Conservation (phyloP, 2,797 vertebrate species). For the Cyclopterus lumpus region DNA sequence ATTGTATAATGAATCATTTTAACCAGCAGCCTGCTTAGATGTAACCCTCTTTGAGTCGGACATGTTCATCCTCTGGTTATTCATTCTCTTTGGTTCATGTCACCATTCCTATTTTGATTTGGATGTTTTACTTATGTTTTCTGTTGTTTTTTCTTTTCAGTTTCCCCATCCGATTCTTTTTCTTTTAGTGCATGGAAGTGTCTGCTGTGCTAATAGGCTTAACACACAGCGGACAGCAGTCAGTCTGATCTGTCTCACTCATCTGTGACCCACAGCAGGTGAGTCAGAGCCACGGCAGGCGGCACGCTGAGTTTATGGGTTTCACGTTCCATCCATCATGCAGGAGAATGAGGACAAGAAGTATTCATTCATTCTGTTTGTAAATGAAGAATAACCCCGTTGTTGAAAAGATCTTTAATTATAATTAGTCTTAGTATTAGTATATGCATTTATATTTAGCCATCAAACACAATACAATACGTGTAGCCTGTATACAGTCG, state of each 20-base stretch:
- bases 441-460: too few species aligned
- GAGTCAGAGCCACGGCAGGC: conserved; percentile 46
- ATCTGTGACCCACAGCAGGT: conserved; percentile 54
- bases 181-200: conserved; percentile 79
- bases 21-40: not conserved
- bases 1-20: not conserved
- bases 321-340: not conserved
- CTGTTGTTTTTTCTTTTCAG: conserved; percentile 55
- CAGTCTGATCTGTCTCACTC: conserved; percentile 39
- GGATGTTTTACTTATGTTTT: conserved; percentile 52
- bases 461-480: too few species aligned
- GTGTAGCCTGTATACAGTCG: too few species aligned
- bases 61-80: not conserved
- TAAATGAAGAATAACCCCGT: not conserved
- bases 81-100: conserved; percentile 20
- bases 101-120: conserved; percentile 28
- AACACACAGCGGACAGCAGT: conserved; percentile 51
- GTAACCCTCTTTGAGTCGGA: not conserved
- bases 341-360: not conserved
- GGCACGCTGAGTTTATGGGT: not conserved
- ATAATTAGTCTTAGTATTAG: too few species aligned
- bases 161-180: conserved; percentile 62
- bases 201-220: conserved; percentile 55
- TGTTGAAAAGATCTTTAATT: too few species aligned
- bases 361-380: not conserved